phyloP scores from a whole-genome alignment of 1,140 invertebrate genomes.

The Drosophila nigrodunni region DNA sequence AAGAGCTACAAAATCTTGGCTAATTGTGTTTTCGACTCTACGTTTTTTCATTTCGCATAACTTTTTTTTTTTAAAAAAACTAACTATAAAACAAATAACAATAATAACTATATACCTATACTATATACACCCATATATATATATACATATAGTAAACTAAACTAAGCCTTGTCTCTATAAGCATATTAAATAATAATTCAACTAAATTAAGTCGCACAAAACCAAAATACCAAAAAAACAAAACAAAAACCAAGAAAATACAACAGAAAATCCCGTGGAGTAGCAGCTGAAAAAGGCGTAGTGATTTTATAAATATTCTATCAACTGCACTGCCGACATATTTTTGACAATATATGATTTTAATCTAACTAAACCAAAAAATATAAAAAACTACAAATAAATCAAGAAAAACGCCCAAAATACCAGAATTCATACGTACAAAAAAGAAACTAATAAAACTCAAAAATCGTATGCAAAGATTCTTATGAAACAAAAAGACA shows the following conservation, averaged over 20 bases:
- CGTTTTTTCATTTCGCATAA: slow-evolving; percentile 58
- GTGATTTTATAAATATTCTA: slow-evolving; percentile 63
- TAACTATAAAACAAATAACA: slow-evolving; percentile 41
- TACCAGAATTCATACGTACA: slow-evolving; percentile 49
- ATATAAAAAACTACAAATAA: slow-evolving; percentile 4
- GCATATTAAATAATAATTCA: slow-evolving; percentile 34
- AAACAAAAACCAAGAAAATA: slow-evolving; percentile 8
- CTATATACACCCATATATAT: slow-evolving; percentile 45
- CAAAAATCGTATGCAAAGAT: slow-evolving; percentile 52
- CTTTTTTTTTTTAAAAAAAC: slow-evolving; percentile 51
- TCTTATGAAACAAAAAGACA: slow-evolving; percentile 64
- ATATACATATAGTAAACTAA: slow-evolving; percentile 51
- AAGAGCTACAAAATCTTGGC: slow-evolving; percentile 19
- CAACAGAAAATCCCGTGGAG: slow-evolving; percentile 22
- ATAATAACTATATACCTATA: slow-evolving; percentile 53
- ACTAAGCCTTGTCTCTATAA: slow-evolving; percentile 74
- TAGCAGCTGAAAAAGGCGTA: slow-evolving; percentile 46
- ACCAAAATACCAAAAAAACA: slow-evolving; percentile 21
- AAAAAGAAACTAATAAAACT: slow-evolving; percentile 30
- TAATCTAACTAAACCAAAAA: slow-evolving; percentile 52
- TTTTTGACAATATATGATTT: slow-evolving; percentile 78
- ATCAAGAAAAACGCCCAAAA: slow-evolving; percentile 15
- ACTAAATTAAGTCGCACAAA: slow-evolving; percentile 71
- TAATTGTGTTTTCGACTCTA: slow-evolving; percentile 66
- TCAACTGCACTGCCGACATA: slow-evolving; percentile 79